Conservation (phyloP, 2,888 invertebrate species). For the Drosophila nigritarsus region DNA sequence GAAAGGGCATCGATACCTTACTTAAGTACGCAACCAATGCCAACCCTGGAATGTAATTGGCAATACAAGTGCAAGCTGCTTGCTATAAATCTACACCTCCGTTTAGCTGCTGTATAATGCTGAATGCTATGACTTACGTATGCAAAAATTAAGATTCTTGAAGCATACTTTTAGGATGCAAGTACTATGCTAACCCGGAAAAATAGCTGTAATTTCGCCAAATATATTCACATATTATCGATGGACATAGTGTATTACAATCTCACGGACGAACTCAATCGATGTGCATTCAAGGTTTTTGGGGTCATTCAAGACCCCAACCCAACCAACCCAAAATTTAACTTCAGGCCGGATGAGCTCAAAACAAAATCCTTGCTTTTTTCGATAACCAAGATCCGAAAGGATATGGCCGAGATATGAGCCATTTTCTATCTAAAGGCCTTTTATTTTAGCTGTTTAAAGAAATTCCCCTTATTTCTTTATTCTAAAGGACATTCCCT, state of each 20-base stretch:
- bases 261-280: neutral
- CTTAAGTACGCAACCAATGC: neutral
- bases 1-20: neutral
- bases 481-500: too few relatives aligned
- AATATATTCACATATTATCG: neutral
- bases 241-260: neutral
- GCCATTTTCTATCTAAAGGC: too few relatives aligned
- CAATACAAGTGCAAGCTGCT: neutral
- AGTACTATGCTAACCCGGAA: neutral
- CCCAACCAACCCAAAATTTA: rapidly evolving
- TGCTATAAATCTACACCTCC: neutral
- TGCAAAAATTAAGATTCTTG: neutral
- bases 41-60: neutral
- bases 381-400: neutral
- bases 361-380: neutral
- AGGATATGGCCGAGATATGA: neutral
- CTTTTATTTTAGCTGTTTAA: too few relatives aligned
- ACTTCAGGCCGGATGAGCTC: rapidly evolving
- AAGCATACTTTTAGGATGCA: neutral
- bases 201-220: neutral
- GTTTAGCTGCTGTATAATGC: neutral
- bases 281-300: neutral
- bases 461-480: too few relatives aligned
- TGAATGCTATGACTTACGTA: neutral
- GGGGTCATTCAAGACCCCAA: neutral